These are phyloP conservation scores for Rhopalosiphum maidis DNA, from an alignment of 1,140 invertebrate species.

Conservation along the genomic window DNA sequence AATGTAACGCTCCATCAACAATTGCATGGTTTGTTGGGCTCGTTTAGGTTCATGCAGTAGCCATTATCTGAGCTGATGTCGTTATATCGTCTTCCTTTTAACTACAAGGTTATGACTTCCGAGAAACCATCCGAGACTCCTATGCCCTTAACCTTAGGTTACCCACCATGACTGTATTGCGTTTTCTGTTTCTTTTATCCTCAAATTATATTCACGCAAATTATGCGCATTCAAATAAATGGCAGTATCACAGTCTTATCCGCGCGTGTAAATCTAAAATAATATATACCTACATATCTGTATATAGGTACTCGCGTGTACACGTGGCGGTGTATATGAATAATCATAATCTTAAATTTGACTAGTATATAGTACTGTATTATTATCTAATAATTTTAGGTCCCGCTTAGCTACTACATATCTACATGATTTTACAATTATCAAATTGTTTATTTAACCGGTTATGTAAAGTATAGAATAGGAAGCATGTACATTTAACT, in stretches of 20 bases:
- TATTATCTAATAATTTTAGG: background rate
- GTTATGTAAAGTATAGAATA: background rate
- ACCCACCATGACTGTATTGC: background rate
- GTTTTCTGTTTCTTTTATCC: conserved; percentile 19
- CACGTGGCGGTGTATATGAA: background rate
- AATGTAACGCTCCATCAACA: conserved; percentile 41
- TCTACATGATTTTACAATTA: background rate
- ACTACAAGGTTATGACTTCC: conserved; percentile 49
- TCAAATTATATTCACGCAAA: conserved; percentile 27
- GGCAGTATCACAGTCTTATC: background rate
- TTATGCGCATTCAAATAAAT: conserved; percentile 17
- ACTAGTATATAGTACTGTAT: background rate
- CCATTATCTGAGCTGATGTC: conserved; percentile 30
- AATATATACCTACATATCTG: background rate
- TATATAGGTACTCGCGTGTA: background rate
- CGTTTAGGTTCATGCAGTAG: conserved; percentile 50
- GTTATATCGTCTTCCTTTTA: conserved; percentile 40
- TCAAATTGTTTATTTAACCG: background rate
- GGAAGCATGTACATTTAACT: background rate
- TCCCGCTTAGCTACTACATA: background rate
- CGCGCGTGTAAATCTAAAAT: background rate
- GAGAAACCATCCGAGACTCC: conserved; percentile 31
- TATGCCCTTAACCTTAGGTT: conserved; percentile 44
- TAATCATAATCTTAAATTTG: conserved; percentile 7
- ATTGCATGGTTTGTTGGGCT: conserved; percentile 40